Base-by-base conservation (phyloP, 2,113 vertebrate species). In the Brachionichthys hirsutus region DNA sequence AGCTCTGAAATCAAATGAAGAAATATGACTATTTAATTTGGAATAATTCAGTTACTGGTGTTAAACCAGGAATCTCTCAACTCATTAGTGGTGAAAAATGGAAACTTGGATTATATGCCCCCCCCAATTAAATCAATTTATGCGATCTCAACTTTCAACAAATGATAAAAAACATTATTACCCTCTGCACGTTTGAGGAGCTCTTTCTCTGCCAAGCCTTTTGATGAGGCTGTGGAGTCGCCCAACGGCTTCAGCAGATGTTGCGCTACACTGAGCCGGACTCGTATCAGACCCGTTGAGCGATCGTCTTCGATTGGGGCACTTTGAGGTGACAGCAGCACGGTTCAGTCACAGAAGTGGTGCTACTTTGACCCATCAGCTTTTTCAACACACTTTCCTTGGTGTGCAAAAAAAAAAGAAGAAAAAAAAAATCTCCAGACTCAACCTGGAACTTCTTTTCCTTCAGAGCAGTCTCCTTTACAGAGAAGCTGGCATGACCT, bases 401-500 rank as follows among this genome's bases (percentile, higher is more conserved):
- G 15, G 56, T 69, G 54, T 62, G 42, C 55, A 77, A 66, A 55
- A 72, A 34, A 65, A 46, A 44, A 54, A 75, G 66, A 57, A 69
- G 70, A 40, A 67, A 49, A 66, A 63, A 70, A 67, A 75, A 53
- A 22, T 24, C 51, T 47, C 15, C 24, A 77, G 58, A 69, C 24
- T 30, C 24, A 30, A 30, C 24, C 46, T 66, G 66, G 70, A 71
- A 67, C 67, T 81, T 63, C 74, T 52, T 66, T 76, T 77, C 64
- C 78, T 84, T 82, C 75, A 83, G 83, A 84, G 75, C 67, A 59
- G 73, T 72, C 68, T 67, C 52, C 53, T 80, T 74, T 82, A 62
- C 13, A 20, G 60, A 81, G 78, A 79, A 84, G 80, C 79, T 84
- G 64, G 80, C 77, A 73, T 89, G 87, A 89, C 90, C 90, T 87